Conservation (phyloP, 2,888 invertebrate species). For the Merodon equestris region DNA sequence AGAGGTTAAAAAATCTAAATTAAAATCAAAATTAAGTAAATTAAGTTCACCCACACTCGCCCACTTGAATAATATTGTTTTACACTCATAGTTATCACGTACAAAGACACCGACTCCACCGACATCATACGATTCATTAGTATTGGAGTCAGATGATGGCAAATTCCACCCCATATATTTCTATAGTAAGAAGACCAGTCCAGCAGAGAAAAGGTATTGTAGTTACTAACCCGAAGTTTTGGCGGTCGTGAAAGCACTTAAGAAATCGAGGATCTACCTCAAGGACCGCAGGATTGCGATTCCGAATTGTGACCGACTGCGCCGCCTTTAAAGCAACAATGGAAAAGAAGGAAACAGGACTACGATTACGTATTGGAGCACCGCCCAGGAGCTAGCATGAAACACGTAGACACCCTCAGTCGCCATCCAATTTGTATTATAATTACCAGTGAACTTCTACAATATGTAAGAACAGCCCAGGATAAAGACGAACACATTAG, state of each 20-base stretch:
- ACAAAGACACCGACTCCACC: not conserved
- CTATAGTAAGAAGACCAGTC: conserved; percentile 69
- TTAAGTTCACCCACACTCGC: too few species aligned
- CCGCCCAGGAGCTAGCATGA: conserved; percentile 52
- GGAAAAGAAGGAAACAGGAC: conserved; percentile 25
- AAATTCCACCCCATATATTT: conserved; percentile 70
- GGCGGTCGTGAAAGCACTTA: not conserved
- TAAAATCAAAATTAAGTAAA: too few species aligned
- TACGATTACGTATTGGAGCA: conserved; percentile 59
- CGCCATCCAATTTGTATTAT: conserved; percentile 5
- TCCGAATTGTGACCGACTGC: not conserved
- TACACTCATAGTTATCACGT: too few species aligned
- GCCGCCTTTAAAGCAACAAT: conserved; percentile 12
- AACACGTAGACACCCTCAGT: conserved; percentile 57
- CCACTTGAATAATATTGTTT: too few species aligned
- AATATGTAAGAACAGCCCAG: not conserved
- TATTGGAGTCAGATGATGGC: conserved; percentile 65
- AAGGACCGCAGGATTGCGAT: not conserved
- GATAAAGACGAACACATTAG: not conserved
- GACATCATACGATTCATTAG: too few species aligned
- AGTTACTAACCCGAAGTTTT: conserved; percentile 72
- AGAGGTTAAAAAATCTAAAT: too few species aligned
- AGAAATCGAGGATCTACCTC: conserved; percentile 8
- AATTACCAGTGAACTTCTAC: too few species aligned
- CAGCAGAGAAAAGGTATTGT: conserved; percentile 64